phyloP scores from a whole-genome alignment of 2,888 invertebrate species.

The Drosophila siamana region DNA sequence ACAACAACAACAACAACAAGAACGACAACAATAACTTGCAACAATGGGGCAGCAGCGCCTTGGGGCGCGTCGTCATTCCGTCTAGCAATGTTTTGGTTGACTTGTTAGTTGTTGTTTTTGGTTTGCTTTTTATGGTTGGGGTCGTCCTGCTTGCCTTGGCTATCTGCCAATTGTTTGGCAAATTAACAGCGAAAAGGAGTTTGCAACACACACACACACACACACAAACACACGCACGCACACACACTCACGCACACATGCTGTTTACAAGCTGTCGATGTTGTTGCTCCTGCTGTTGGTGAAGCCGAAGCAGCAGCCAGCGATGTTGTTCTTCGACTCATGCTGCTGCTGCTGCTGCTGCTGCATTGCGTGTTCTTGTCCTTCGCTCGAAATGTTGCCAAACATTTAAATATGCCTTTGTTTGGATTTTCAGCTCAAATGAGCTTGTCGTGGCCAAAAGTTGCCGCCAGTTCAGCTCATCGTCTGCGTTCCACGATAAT shows the following conservation, averaged over 20 bases:
- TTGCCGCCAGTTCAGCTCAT: constrained; percentile 51
- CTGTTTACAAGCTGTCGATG: constrained; percentile 22
- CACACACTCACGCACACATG: constrained; percentile 9
- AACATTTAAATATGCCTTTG: constrained; percentile 81
- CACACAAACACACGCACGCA: constrained; percentile 2
- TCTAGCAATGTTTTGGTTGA: constrained; percentile 73
- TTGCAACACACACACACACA: constrained; percentile 32
- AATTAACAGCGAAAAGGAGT: constrained; percentile 79
- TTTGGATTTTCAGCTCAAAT: constrained; percentile 73
- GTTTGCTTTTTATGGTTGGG: constrained; percentile 36
- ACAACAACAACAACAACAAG: constrained; percentile 31
- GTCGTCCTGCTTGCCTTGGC: constrained; percentile 63
- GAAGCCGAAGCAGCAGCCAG: constrained; percentile 7
- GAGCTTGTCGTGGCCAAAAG: constrained; percentile 62
- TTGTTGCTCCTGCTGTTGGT: constrained; percentile 33
- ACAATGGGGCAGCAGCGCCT: constrained; percentile 53
- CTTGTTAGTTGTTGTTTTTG: constrained; percentile 63
- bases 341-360: constrained; percentile 19
- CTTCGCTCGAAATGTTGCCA: constrained; percentile 59
- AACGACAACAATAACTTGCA: constrained; percentile 38
- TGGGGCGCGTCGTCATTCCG: constrained; percentile 73
- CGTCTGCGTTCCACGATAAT: constrained; percentile 54
- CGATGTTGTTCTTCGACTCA: constrained; percentile 14
- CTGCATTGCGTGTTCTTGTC: constrained; percentile 27
- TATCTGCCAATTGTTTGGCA: constrained; percentile 81